phyloP scores from a whole-genome alignment of 2,113 vertebrate genomes.

The Onychorhynchus coronatus region DNA sequence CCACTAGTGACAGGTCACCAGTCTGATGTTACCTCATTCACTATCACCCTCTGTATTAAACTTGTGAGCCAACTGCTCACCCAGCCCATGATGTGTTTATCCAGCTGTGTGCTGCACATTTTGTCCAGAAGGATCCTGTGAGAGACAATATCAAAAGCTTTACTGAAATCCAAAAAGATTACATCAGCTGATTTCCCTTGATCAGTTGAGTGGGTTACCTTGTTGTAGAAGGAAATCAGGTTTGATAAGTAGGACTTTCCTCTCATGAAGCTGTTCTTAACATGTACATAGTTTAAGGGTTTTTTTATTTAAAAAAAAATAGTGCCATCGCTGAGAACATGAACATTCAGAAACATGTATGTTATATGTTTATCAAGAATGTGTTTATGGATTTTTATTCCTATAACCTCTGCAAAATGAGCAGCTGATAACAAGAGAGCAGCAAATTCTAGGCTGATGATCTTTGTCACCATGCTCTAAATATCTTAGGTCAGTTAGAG shows the following conservation, averaged over 20 bases:
- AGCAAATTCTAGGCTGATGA: neutral
- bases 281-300: neutral
- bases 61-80: neutral
- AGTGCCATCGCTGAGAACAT: neutral
- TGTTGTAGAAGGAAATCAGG: neutral
- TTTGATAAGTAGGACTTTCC: neutral
- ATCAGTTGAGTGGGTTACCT: neutral
- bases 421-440: neutral
- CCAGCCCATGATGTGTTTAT: neutral
- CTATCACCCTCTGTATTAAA: no score
- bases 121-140: neutral
- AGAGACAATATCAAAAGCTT: neutral
- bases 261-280: neutral
- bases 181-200: neutral
- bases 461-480: neutral
- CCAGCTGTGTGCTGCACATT: neutral
- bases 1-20: no score
- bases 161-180: neutral
- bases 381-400: neutral
- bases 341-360: neutral
- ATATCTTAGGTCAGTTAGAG: neutral
- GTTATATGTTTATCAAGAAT: neutral
- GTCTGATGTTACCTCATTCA: no score
- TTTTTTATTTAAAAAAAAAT: neutral
- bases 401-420: neutral